Conservation (phyloP, 1,140 invertebrate genomes). For the Drosophila tristis region DNA sequence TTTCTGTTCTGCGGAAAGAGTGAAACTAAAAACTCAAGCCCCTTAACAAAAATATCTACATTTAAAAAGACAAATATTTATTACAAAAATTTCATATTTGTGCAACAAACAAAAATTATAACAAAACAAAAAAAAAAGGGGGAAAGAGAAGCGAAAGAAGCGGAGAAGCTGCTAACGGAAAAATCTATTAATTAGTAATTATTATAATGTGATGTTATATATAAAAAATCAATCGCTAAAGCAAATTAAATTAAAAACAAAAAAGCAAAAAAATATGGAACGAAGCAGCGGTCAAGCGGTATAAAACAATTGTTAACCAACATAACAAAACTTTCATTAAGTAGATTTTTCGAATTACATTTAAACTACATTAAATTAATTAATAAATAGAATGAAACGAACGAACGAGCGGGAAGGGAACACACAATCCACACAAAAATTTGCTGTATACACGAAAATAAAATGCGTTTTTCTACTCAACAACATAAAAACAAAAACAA, state of each 20-base stretch:
- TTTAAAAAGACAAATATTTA: conserved; percentile 51
- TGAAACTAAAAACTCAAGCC: conserved; percentile 19
- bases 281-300: background rate
- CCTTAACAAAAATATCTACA: conserved; percentile 19
- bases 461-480: conserved; percentile 66
- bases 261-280: conserved; percentile 25
- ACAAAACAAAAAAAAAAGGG: conserved; percentile 29
- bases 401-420: conserved; percentile 5
- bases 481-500: conserved; percentile 14
- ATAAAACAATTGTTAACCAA: conserved; percentile 70
- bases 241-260: conserved; percentile 14
- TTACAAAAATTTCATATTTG: conserved; percentile 62
- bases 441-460: conserved; percentile 52
- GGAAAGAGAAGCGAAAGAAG: conserved; percentile 15
- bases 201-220: conserved; percentile 84
- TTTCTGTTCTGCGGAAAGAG: conserved; percentile 10
- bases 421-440: conserved; percentile 31
- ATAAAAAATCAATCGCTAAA: conserved; percentile 65
- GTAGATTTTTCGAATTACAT: conserved; percentile 78
- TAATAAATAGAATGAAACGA: conserved; percentile 25
- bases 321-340: conserved; percentile 73
- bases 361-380: conserved; percentile 51
- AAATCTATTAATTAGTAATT: conserved; percentile 79
- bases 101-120: conserved; percentile 57
- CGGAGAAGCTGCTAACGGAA: conserved; percentile 16